Conservation (phyloP, 2,113 vertebrate genomes). For the Peromyscus leucopus region DNA sequence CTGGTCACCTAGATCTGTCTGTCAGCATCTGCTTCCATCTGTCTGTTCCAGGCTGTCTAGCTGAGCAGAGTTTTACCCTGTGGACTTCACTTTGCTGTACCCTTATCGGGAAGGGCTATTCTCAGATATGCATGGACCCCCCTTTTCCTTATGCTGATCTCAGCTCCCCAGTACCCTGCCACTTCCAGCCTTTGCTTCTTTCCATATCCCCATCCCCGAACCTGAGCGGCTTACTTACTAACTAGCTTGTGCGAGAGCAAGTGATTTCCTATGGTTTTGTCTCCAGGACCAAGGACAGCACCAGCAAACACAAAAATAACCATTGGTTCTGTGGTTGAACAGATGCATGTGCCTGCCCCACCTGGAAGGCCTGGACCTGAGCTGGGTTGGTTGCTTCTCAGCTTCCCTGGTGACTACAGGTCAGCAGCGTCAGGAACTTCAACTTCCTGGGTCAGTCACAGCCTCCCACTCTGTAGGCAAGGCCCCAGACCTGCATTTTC, state of each 20-base stretch:
- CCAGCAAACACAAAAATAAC: rapidly evolving
- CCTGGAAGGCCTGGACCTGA: neutral
- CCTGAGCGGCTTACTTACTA: neutral
- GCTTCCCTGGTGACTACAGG: neutral
- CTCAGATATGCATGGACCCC: rapidly evolving
- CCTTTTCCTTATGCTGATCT: neutral
- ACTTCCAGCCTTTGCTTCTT: neutral
- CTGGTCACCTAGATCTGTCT: neutral
- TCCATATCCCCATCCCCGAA: neutral
- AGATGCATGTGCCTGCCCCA: no score
- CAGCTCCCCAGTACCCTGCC: neutral
- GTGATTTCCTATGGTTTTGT: rapidly evolving
- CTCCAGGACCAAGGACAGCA: neutral
- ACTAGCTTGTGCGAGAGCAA: no score
- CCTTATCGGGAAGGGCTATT: neutral
- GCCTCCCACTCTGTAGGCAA: neutral
- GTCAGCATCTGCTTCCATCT: neutral
- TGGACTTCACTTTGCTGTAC: neutral
- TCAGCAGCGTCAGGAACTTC: neutral
- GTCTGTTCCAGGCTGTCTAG: neutral
- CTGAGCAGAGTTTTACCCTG: neutral
- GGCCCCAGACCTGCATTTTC: neutral
- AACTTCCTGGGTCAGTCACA: neutral
- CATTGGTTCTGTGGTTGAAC: rapidly evolving
- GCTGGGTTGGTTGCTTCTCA: rapidly evolving